Base-by-base conservation (phyloP, 1,140 invertebrate genomes). In the Delia radicum region DNA sequence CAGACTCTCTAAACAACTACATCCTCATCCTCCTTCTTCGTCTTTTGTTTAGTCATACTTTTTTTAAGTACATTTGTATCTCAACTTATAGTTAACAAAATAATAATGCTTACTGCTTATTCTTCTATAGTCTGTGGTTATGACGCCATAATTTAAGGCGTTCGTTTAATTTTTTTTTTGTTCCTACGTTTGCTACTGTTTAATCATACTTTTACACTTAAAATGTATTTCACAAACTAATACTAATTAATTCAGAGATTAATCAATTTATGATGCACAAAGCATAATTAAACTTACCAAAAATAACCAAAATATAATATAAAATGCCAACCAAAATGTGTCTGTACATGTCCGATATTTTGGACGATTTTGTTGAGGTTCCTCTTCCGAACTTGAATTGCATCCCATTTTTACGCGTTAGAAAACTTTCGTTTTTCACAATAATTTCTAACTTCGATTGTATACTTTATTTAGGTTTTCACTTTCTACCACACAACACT, bases 241-340 rank as follows among this genome's bases (percentile, higher is more conserved):
- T 6, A 67, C 8, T 69, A 31, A 21, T 24, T 33, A 18, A 67
- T 2, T 27, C 15, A 63, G 1, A 27, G 7, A 31, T 26, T 55
- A 55, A 4, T 12, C 46, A 48, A 48, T 48, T 3, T 42, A 42
- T 42, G 12, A 13, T 10, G n/a, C 3, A 5, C 10, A 69, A 5
- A 24, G n/a, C 10, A 7, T 33, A 21, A 12, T 24, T 24, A 24
- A 33, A 87, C 88, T 89, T 89, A 97, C 95, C 95, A 98, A 93
- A 77, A 96, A 88, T 84, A 92, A 92, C 92, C 94, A 95, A 88
- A 97, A 97, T 62, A 92, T 81, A 74, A 96, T 89, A 83, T 95
- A 97, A 78, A 96, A 86, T 79, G 92, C 89, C 24, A 97, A 89
- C 91, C 94, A 96, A 76, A 95, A 89, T 15, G 96, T 90, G 88